Conservation (phyloP, 2,113 vertebrate species). For the Lampris incognitus region DNA sequence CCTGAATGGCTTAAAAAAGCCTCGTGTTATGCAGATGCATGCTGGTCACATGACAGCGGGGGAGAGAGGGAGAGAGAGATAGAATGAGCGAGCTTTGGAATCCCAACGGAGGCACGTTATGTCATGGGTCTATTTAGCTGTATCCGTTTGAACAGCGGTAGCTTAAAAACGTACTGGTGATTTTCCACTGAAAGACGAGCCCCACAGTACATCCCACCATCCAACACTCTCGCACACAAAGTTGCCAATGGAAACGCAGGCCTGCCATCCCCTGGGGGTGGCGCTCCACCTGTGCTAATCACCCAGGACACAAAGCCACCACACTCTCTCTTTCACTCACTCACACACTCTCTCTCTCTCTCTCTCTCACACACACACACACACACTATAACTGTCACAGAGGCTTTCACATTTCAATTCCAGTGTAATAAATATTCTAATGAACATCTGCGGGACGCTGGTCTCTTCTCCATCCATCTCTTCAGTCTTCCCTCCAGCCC, state of each 20-base stretch:
- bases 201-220: neutral
- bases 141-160: neutral
- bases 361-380: neutral
- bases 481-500: neutral
- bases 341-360: conserved; percentile 10
- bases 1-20: neutral
- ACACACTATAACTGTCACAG: conserved; percentile 4
- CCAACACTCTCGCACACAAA: conserved; percentile 26
- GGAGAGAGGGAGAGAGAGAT: neutral
- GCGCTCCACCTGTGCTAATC: conserved; percentile 62
- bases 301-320: conserved; percentile 51
- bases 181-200: conserved; percentile 14
- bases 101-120: neutral
- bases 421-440: conserved; percentile 65
- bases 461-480: neutral
- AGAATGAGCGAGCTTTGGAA: neutral
- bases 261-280: conserved; percentile 42
- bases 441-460: conserved; percentile 62
- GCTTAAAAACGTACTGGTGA: conserved; percentile 12
- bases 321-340: conserved; percentile 4
- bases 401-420: conserved; percentile 43
- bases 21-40: neutral
- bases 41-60: neutral
- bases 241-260: conserved; percentile 44
- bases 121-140: neutral